A percentile compares a stretch with the other conserved stretches of the same genome.
Conservation (phyloP, 2,888 invertebrate genomes). For the Arge pagana region DNA sequence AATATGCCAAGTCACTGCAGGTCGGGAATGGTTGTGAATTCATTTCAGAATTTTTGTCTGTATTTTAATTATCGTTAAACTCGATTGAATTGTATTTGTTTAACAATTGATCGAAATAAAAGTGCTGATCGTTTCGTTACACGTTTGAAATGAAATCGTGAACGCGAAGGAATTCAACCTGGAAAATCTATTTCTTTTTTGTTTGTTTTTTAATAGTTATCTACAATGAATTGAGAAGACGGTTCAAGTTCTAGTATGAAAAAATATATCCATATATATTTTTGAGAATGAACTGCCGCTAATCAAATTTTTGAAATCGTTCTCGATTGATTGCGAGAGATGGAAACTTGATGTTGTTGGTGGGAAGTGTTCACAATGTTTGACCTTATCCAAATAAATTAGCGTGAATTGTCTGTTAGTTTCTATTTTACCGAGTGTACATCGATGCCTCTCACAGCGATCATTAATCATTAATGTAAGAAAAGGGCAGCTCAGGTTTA, state of each 20-base stretch:
- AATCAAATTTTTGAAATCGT: no score
- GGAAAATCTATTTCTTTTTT: no score
- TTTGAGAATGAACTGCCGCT: no score
- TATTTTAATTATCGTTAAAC: conserved; percentile 10
- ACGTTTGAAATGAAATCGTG: no score
- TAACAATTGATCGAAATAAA: conserved; percentile 9
- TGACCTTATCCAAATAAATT: conserved; percentile 5
- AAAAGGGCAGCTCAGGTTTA: conserved; percentile 19
- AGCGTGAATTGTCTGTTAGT: not conserved
- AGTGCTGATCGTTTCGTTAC: no score
- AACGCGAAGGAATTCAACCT: no score
- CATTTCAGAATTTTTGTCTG: conserved; percentile 3
- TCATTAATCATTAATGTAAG: not conserved
- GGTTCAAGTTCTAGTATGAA: no score
- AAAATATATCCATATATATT: no score
- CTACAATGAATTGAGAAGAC: no score
- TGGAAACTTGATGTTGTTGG: no score
- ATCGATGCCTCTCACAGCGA: not conserved
- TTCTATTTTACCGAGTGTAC: conserved; percentile 1
- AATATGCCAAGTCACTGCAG: conserved; percentile 19
- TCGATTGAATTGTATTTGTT: conserved; percentile 7
- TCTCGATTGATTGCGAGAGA: no score
- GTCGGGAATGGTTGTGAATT: conserved; percentile 21
- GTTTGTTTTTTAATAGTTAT: no score
- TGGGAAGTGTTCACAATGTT: not conserved